Evolutionary conservation across 2,888 invertebrate species (phyloP), one percentile per base, ranked within the genome.

Genomic region (Ectemnius lituratus): DNA sequence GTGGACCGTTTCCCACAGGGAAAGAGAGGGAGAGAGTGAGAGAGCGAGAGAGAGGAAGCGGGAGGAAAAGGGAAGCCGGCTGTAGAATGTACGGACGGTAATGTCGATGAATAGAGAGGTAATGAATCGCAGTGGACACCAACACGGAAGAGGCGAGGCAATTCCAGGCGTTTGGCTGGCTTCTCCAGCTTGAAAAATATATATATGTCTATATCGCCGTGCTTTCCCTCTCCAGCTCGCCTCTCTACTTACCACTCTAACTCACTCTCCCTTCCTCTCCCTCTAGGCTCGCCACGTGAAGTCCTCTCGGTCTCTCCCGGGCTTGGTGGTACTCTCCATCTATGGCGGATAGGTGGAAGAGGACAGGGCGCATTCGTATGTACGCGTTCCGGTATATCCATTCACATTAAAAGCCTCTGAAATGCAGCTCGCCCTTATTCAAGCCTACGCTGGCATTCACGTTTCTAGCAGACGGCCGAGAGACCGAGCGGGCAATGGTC

Each of bases 91-190:
- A 80, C 83, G 83, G 84, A 85, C 76, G 75, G 87, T 85, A 87
- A 84, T 86, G 88, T 88, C 89, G 88, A 87, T 89, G 90, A 90
- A 90, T 90, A 90, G 90, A 89, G 88, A 89, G 88, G 88, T 90
- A 89, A 90, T 90, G 90, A 90, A 90, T 90, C 88, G 88, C 87
- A 88, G 84, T 87, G 89, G 90, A 89, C 89, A 90, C 87, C 86
- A 87, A 90, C 90, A 90, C 86, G 90, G 86, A 90, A 90, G 88
- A 88, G 90, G 90, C 90, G 90, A 90, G 90, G 87, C 89, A 85
- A 86, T 86, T 85, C 85, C 82, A 85, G 84, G 86, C 86, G 84
- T 83, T 84, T 76, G 71, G 83, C 84, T 78, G 79, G 73, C 71
- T 75, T 14, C 83, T 82, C 85, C 79, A 79, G 82, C 78, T 81